phyloP scores from a whole-genome alignment of 1,140 invertebrate genomes.

The Vollenhovia emeryi region DNA sequence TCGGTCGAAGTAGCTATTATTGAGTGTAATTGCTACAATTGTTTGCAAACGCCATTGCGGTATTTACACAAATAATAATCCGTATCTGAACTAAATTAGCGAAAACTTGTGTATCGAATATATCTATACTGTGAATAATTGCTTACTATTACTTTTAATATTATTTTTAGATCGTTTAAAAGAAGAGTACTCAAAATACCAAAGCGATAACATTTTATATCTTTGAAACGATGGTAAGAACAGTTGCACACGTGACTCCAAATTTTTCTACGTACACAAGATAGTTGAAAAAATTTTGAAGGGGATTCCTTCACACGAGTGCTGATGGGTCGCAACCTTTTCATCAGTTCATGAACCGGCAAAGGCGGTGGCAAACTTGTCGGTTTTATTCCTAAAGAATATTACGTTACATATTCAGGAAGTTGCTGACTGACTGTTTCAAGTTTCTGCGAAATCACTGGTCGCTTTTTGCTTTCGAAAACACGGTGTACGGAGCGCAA shows the following conservation, averaged over 20 bases:
- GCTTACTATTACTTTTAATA: not conserved
- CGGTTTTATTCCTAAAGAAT: slow-evolving; percentile 37
- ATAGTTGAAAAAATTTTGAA: not conserved
- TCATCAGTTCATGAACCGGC: not conserved
- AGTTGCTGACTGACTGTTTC: slow-evolving; percentile 35
- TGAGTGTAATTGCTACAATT: slow-evolving; percentile 30
- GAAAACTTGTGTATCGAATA: not conserved
- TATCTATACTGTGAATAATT: not conserved
- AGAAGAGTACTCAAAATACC: not conserved
- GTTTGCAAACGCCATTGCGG: not conserved
- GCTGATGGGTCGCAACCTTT: not conserved
- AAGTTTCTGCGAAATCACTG: slow-evolving; percentile 20
- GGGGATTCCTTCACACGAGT: not conserved
- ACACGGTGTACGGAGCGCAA: slow-evolving; percentile 5
- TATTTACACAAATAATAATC: not conserved
- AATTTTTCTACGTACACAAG: not conserved
- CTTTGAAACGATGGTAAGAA: not conserved
- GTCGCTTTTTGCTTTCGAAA: slow-evolving; percentile 13
- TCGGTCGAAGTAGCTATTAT: not conserved
- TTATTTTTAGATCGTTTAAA: not conserved
- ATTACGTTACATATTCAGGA: slow-evolving; percentile 44
- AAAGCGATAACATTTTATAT: not conserved
- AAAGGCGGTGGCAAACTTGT: not conserved
- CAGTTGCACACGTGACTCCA: not conserved
- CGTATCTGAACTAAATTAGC: not conserved